These are phyloP conservation scores for Romanogobio albipinnatus DNA, from an alignment of 2,113 vertebrate species.

Conservation along the genomic window DNA sequence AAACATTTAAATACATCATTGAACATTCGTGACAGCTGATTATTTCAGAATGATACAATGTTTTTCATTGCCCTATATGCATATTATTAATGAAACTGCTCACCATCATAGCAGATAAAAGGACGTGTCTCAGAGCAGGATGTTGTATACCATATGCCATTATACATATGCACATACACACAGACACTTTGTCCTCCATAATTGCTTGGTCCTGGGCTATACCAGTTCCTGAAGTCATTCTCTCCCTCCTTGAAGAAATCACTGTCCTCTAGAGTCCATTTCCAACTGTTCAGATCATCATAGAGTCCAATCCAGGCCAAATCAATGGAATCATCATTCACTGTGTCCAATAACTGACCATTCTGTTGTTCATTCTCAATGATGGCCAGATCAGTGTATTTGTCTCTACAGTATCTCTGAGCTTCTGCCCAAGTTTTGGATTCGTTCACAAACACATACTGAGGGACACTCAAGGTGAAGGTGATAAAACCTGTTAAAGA, in stretches of 20 bases:
- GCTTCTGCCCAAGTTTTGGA: constrained; percentile 30
- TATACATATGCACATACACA: fast-evolving
- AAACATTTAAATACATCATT: background rate
- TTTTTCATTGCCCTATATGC: background rate
- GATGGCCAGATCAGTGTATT: constrained; percentile 40
- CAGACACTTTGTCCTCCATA: background rate
- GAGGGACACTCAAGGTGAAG: background rate
- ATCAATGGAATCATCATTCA: background rate
- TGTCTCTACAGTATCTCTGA: constrained; percentile 40
- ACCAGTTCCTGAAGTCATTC: constrained; percentile 42
- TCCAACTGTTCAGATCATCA: constrained; percentile 39
- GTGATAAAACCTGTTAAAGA: constrained; percentile 13
- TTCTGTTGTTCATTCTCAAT: constrained; percentile 10
- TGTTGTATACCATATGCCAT: background rate
- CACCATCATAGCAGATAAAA: constrained; percentile 37
- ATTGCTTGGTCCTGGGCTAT: background rate
- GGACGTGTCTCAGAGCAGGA: background rate
- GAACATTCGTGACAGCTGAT: too few species aligned
- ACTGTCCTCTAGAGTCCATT: constrained; percentile 36
- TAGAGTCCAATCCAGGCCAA: constrained; percentile 46
- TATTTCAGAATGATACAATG: too few species aligned
- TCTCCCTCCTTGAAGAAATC: background rate
- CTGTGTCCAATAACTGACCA: background rate
- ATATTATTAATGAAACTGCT: background rate
- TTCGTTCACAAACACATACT: constrained; percentile 37